Conservation (phyloP, 2,113 vertebrate genomes). For the Verasper variegatus region DNA sequence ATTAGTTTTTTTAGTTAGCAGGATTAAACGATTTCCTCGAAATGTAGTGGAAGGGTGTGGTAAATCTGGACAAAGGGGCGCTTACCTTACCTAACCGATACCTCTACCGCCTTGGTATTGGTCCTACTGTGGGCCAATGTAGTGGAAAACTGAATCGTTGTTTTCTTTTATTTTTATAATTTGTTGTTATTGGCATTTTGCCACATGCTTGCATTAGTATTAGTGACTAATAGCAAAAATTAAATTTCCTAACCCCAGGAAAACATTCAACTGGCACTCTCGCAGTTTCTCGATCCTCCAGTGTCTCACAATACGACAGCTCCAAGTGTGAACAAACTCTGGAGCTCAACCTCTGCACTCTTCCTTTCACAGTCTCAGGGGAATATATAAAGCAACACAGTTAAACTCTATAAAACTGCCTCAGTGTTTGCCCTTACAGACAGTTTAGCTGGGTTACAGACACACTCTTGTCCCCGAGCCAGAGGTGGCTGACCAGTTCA, state of each 20-base stretch:
- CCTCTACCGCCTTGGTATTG: too few species aligned
- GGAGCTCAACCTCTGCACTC: conserved; percentile 32
- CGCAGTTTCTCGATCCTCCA: background rate
- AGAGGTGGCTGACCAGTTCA: conserved; percentile 68
- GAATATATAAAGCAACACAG: conserved; percentile 39
- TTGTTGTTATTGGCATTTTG: too few species aligned
- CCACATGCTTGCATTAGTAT: background rate
- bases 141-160: too few species aligned
- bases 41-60: too few species aligned
- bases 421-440: conserved; percentile 61
- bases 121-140: too few species aligned
- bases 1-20: too few species aligned
- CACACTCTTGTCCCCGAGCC: conserved; percentile 72
- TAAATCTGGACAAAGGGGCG: too few species aligned
- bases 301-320: background rate
- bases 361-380: conserved; percentile 18
- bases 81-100: too few species aligned
- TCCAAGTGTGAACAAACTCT: conserved; percentile 39
- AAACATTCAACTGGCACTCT: background rate
- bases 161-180: too few species aligned
- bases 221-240: background rate
- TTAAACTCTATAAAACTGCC: conserved; percentile 61
- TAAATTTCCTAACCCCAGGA: background rate
- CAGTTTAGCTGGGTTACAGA: conserved; percentile 70
- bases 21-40: too few species aligned